These are phyloP conservation scores for Chionodraco myersi DNA, from an alignment of 2,113 vertebrate species.

Conservation along the genomic window DNA sequence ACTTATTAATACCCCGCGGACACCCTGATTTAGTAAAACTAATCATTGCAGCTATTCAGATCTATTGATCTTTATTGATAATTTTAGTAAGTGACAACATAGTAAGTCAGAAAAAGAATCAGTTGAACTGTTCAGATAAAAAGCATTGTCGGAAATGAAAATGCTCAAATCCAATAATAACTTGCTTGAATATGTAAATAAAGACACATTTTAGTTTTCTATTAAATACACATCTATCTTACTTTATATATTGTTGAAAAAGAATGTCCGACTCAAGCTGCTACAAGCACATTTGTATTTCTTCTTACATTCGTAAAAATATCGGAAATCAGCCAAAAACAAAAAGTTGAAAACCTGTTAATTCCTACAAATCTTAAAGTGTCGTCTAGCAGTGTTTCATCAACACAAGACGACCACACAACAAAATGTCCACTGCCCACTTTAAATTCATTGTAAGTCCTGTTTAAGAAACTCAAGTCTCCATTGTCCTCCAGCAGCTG, in stretches of 20 bases:
- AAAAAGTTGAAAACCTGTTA: no score
- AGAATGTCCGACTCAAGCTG: not conserved
- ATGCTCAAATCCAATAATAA: not conserved
- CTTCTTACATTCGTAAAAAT: no score
- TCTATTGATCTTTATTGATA: not conserved
- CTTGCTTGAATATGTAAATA: not conserved
- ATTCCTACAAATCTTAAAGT: no score
- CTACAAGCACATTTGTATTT: no score
- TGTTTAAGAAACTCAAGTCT: conserved; percentile 1
- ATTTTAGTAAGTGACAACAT: not conserved
- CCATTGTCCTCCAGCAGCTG: conserved; percentile 33
- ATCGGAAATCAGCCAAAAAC: no score
- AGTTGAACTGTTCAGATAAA: not conserved
- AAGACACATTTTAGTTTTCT: not conserved
- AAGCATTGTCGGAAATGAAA: conserved; percentile 5
- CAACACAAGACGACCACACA: not conserved
- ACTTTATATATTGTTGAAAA: not conserved
- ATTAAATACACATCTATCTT: not conserved
- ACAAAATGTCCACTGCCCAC: not conserved
- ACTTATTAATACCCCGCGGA: no score
- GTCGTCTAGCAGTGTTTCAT: not conserved
- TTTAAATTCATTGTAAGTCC: not conserved
- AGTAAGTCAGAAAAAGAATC: not conserved
- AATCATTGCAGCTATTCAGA: no score
- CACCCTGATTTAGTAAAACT: no score